Base-by-base conservation (phyloP, 2,113 vertebrate species). In the Cephalopterus ornatus region DNA sequence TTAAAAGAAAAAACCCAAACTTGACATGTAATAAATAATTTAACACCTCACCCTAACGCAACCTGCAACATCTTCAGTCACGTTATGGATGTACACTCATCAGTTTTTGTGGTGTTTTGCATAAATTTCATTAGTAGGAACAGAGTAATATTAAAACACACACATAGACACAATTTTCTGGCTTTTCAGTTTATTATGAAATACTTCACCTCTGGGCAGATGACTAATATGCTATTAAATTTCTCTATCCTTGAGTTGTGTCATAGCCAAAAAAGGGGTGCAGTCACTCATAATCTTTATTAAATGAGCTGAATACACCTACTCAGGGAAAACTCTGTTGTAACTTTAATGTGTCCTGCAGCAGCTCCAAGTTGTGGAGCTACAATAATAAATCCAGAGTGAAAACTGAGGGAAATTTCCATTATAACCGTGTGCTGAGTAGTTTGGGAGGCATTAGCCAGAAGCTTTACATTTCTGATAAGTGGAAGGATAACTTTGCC, bases 141-240 rank as follows among this genome's bases (percentile, higher is more conserved):
- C 23, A 74, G 30, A 82, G 73, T 41, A 92, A 92, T 85, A 73
- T 89, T 93, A 88, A 93, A 95, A 93, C 80, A 95, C 76, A 94
- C 78, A 94, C 73, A 93, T 26, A 93, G 53, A 82, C 70, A 85
- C 16, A 56, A 41, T 95, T 94, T 93, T 73, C 44, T 92, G 72
- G 35, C 94, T 97, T 93, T 96, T 95, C 68, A 92, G 33, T 89
- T 96, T 90, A 55, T 97, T 97, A 93, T 79, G 91, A 98, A 98
- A 97, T 93, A 91, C 85, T 97, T 97, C 68, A 96, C 96, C 95
- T 91, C 92, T 82, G 84, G 92, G 94, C 84, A 95, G 70, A 97
- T 98, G 97, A 98, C 96, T 98, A 97, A 98, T 88, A 67, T 20
- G 26, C 85, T 97, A 93, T 98, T 97, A 97, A 91, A 97, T 83